phyloP scores from a whole-genome alignment of 2,113 vertebrate genomes.

The Atherinomorus stipes region DNA sequence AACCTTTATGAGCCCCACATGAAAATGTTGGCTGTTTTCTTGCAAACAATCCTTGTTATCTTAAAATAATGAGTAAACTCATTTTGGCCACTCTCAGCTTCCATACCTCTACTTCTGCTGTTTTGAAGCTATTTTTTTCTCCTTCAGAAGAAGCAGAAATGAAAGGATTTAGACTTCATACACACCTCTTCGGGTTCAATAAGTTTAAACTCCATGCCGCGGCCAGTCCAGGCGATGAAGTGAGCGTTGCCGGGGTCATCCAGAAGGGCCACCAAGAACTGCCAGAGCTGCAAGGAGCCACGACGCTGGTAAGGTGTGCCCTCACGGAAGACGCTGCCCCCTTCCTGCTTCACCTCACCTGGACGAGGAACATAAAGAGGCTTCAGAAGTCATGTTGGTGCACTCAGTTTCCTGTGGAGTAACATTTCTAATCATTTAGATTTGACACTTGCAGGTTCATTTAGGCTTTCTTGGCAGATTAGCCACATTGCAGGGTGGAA shows the following conservation, averaged over 20 bases:
- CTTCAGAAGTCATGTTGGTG: not conserved
- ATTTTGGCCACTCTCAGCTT: no score
- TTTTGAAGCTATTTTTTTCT: not conserved
- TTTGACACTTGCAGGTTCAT: no score
- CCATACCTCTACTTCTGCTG: not conserved
- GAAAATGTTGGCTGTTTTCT: no score
- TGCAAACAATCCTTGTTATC: no score
- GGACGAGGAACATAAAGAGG: not conserved
- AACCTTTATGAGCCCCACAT: no score
- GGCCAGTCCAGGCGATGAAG: constrained; percentile 98
- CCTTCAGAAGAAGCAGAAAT: not conserved
- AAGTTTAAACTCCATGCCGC: constrained; percentile 99
- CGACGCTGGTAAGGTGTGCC: constrained; percentile 94
- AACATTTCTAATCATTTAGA: no score
- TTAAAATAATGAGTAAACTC: no score
- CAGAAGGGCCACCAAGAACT: constrained; percentile 95
- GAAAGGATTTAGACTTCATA: rapidly evolving
- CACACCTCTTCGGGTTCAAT: constrained; percentile 97
- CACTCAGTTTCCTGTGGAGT: no score
- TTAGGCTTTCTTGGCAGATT: no score
- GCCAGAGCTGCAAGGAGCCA: constrained; percentile 97
- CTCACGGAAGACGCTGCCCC: constrained; percentile 85
- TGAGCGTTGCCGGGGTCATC: constrained; percentile 94
- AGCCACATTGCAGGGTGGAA: no score
- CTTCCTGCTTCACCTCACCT: constrained; percentile 96